A percentile compares a stretch with the other conserved stretches of the same genome.
Evolutionary conservation across 2,113 vertebrate species (phyloP).

Genomic region (Tretioscincus oriximinensis): DNA sequence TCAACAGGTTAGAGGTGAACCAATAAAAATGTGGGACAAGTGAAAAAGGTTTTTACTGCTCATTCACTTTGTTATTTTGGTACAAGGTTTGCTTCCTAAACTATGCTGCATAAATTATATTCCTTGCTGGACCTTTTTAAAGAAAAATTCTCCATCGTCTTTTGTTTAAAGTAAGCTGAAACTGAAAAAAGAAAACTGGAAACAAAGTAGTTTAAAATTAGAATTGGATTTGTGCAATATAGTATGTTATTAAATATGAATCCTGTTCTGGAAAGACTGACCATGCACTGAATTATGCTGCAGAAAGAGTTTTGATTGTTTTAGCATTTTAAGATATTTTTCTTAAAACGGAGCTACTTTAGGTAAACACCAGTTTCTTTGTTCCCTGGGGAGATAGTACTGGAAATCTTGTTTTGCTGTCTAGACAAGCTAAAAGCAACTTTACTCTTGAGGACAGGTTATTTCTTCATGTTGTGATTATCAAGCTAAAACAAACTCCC

Average conservation of each 20-base stretch:
- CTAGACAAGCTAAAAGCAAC: background rate
- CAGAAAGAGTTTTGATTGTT: slow-evolving; percentile 42
- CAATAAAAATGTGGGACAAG: too few species aligned
- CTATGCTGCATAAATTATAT: background rate
- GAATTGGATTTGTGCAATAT: background rate
- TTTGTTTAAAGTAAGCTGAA: background rate
- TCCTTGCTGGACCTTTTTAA: background rate
- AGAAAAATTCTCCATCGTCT: background rate
- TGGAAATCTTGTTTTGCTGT: background rate
- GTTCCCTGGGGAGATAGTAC: slow-evolving; percentile 32
- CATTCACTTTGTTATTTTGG: too few species aligned
- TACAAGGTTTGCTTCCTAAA: too few species aligned
- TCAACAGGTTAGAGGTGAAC: too few species aligned
- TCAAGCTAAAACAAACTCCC: background rate
- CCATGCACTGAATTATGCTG: background rate
- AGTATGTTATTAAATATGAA: background rate
- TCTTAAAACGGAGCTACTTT: slow-evolving; percentile 33
- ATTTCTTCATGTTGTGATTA: background rate
- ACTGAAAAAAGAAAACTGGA: background rate
- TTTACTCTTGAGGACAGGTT: background rate
- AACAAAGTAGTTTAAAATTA: background rate
- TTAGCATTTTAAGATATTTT: slow-evolving; percentile 38
- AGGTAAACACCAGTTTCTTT: slow-evolving; percentile 29
- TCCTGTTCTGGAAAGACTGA: background rate
- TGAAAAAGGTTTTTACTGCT: too few species aligned